Base-by-base conservation (phyloP, 1,140 invertebrate genomes). In the Trichoplusia ni region DNA sequence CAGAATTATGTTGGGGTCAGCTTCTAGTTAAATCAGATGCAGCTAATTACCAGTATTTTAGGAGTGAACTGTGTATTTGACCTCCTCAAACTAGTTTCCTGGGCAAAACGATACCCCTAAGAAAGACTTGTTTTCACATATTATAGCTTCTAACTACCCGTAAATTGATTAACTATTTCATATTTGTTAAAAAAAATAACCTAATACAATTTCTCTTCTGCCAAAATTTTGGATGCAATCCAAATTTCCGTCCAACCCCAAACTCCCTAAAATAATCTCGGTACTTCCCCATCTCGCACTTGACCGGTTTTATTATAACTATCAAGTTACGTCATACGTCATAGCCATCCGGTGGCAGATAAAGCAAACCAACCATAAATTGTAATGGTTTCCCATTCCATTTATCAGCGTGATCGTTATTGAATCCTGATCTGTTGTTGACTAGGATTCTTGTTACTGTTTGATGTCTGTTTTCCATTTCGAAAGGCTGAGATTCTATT, bases 311-410 rank as follows among this genome's bases (percentile, higher is more conserved):
- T 69, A 68, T 64, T 61, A 64, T 42, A 58, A 58, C 54, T 63
- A 64, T 69, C 61, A 46, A 25, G 51, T 56, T 47, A 61, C 66
- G 40, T 49, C 46, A 58, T 47, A 61, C 66, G 40, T 49, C 46
- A 58, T 14, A 14, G 19, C 35, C 53, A 58, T 58, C 37, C 37
- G 53, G n/a, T 16, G 53, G 31, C 44, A 69, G 65, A 71, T 71
- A 71, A 71, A 71, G 64, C 64, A 64, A 64, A 67, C 69, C 61
- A 71, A 42, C 65, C 69, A 71, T 71, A 71, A 71, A 71, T 71
- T 64, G 69, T 71, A 68, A 71, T 68, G 65, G 60, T 42, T 56
- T 58, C 64, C 69, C 58, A 58, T 68, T 49, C 65, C 65, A 71
- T 71, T 71, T 71, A 71, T 71, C 69, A 64, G 44, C 40, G 27